Evolutionary conservation across 2,113 vertebrate genomes (phyloP).

Genomic region (Petroica traversi): DNA sequence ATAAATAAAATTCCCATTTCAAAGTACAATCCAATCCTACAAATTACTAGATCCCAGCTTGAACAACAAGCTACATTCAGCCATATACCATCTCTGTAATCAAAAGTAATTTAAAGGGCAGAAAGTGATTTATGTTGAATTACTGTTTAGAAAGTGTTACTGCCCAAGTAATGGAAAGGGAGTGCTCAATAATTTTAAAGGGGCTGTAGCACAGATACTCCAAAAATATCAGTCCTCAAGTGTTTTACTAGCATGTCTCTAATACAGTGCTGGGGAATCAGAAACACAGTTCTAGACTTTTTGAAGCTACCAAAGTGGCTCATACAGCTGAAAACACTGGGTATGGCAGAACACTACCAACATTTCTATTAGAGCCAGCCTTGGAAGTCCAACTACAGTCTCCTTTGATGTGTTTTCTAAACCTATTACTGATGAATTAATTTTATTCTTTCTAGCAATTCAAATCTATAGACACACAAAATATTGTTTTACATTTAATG

Average conservation of each 20-base stretch:
- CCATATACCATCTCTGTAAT: background rate
- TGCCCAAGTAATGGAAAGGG: background rate
- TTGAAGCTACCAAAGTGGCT: background rate
- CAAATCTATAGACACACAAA: slow-evolving; percentile 50
- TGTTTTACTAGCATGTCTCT: background rate
- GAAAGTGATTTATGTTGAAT: background rate
- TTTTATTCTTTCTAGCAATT: background rate
- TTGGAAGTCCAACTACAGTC: background rate
- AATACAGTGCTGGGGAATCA: background rate
- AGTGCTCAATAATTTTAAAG: background rate
- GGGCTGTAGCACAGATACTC: background rate
- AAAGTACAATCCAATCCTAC: background rate
- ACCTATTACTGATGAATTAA: background rate
- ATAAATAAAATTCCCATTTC: background rate
- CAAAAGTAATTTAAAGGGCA: background rate
- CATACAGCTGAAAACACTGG: background rate
- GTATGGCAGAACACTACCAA: background rate
- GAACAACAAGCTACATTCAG: background rate
- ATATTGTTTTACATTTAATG: slow-evolving; percentile 55
- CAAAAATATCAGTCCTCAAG: background rate
- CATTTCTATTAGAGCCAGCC: background rate
- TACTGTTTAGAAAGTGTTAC: background rate
- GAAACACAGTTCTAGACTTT: background rate
- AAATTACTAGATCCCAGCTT: background rate
- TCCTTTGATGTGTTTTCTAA: background rate